These are phyloP conservation scores for Perizoma affinitatum DNA, from an alignment of 2,888 invertebrate genomes.

Conservation along the genomic window DNA sequence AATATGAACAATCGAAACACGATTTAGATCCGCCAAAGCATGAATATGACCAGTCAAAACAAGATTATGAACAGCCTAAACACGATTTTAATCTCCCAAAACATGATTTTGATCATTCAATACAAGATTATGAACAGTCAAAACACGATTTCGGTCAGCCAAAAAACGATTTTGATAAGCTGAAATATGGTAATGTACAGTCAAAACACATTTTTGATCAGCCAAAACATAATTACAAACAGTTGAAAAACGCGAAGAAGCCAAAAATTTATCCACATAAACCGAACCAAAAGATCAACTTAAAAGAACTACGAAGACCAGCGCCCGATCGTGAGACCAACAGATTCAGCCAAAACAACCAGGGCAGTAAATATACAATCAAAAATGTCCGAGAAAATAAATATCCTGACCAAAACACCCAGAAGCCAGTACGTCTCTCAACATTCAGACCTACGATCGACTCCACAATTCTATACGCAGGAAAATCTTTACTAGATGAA, in stretches of 20 bases:
- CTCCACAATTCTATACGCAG: slow-evolving; percentile 1
- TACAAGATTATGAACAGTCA: neutral
- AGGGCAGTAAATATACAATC: too few relatives aligned
- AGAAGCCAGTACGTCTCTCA: neutral
- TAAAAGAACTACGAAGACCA: neutral
- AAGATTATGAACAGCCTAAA: too few relatives aligned
- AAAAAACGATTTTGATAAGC: too few relatives aligned
- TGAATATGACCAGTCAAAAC: too few relatives aligned
- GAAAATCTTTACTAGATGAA: neutral
- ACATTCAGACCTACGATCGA: slow-evolving; percentile 2
- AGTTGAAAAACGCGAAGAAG: neutral
- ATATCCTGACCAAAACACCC: neutral
- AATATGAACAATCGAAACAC: too few relatives aligned
- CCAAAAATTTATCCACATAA: neutral
- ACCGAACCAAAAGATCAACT: neutral
- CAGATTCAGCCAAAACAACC: too few relatives aligned
- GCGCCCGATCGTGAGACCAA: neutral
- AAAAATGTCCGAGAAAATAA: too few relatives aligned
- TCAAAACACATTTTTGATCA: neutral
- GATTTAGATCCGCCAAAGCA: too few relatives aligned
- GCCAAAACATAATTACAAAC: neutral
- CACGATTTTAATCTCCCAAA: too few relatives aligned
- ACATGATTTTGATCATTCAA: too few relatives aligned
- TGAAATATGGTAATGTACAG: neutral
- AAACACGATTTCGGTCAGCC: neutral